Evolutionary conservation across 2,797 vertebrate genomes (phyloP).

Genomic region (Neoniphon sammara): DNA sequence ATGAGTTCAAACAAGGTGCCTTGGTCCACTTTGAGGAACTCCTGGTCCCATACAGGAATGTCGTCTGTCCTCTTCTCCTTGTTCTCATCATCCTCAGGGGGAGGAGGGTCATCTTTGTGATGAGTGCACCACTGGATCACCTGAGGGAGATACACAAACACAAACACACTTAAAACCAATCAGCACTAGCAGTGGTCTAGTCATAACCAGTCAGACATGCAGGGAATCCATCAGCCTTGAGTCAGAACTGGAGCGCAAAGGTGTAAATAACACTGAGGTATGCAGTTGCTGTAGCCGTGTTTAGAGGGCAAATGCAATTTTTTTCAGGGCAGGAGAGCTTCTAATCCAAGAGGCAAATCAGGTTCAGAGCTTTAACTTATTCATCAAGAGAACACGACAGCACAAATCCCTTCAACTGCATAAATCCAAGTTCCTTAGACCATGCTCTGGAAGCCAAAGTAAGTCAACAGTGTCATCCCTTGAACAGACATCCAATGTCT

Average conservation of each 20-base stretch:
- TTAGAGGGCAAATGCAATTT: neutral
- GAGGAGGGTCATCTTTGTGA: constrained; percentile 99
- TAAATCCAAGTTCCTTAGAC: too few species aligned
- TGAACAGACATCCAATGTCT: too few species aligned
- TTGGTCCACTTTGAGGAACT: constrained; percentile 99
- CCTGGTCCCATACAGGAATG: constrained; percentile 99
- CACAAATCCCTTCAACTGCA: neutral
- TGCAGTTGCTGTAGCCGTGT: neutral
- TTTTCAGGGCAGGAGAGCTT: neutral
- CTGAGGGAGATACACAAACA: constrained; percentile 70
- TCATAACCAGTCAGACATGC: neutral
- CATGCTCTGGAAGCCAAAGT: too few species aligned
- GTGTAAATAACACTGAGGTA: neutral
- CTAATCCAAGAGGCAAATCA: neutral
- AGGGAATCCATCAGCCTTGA: neutral
- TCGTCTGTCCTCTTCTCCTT: constrained; percentile 99
- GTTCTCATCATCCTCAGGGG: constrained; percentile 98
- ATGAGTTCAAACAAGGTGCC: constrained; percentile 99
- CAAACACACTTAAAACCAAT: neutral
- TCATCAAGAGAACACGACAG: neutral
- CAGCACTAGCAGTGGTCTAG: neutral
- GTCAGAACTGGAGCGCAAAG: neutral
- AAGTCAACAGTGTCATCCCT: too few species aligned
- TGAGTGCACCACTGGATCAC: constrained; percentile 99
- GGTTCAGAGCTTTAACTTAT: neutral